Evolutionary conservation across 2,888 invertebrate genomes (phyloP), one percentile per base, ranked within the genome.

Genomic region (Dyspetes luteomarginatus): DNA sequence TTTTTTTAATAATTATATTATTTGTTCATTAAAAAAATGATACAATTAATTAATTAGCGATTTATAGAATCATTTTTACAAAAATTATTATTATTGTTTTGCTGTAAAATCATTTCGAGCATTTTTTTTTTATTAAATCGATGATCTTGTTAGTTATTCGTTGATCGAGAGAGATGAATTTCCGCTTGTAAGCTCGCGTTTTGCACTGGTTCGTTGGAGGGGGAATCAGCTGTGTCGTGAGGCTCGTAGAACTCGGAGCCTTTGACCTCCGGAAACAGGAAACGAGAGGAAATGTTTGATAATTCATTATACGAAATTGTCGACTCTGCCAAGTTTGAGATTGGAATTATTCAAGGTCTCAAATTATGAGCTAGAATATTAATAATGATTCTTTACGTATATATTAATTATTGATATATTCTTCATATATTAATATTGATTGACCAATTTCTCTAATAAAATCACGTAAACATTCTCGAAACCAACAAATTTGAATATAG

Each of bases 141-240:
- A 0, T 0, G 36, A 12, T 9, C 9, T 12, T 12, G 12, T 36
- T 36, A 36, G 12, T 36, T n/a, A n/a, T 36, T 36, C 36, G 12
- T 12, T 12, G 36, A 36, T 36, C 36, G 36, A 4, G 3, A 0
- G 36, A 7, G 9, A 36, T 7, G 36, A 12, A 7, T 7, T 36
- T 36, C 9, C 12, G 12, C 36, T 36, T 12, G 9, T 9, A 9
- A 36, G 36, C n/a, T n/a, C n/a, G n/a, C n/a, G 36, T 12, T 36
- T 36, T 36, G 36, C 36, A 3, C 7, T 2, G n/a, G 0, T 15
- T 4, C 7, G 7, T 1, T 15, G 36, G 41, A 74, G 60, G 56
- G 68, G 22, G 69, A 74, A 78, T 81, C 82, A 81, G 82, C 82
- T 74, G 82, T 81, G 69, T 76, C 81, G 81, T 81, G 81, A 81